Evolutionary conservation across 2,113 vertebrate genomes (phyloP).

Genomic region (Tretioscincus oriximinensis): DNA sequence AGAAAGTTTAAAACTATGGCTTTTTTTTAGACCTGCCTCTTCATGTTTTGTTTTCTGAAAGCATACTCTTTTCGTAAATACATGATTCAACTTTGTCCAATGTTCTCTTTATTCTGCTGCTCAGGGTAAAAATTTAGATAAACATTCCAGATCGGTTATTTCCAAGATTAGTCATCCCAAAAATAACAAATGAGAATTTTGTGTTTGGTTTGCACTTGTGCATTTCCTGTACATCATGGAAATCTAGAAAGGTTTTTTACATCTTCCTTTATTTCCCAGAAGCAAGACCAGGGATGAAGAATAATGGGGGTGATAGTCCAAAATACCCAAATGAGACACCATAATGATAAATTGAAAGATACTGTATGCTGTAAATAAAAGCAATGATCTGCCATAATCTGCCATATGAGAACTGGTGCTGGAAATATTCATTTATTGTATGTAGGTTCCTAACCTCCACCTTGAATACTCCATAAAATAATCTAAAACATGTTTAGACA

Average conservation of each 20-base stretch:
- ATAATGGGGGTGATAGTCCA: too few species aligned
- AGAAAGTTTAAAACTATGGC: not conserved
- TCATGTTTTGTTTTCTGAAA: not conserved
- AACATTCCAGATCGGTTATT: not conserved
- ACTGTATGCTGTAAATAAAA: not conserved
- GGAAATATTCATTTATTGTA: not conserved
- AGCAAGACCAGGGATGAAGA: too few species aligned
- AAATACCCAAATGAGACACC: too few species aligned
- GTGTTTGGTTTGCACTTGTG: not conserved
- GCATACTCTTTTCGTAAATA: not conserved
- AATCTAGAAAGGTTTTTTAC: too few species aligned
- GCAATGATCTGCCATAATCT: not conserved
- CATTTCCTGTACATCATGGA: not conserved
- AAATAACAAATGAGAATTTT: not conserved
- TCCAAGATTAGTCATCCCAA: not conserved
- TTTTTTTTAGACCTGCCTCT: not conserved
- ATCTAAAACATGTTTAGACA: too few species aligned
- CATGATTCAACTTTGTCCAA: not conserved
- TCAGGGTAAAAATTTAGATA: not conserved
- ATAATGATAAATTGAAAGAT: too few species aligned
- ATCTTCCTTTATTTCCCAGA: too few species aligned
- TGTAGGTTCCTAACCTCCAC: too few species aligned
- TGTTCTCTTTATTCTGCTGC: not conserved
- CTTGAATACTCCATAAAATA: too few species aligned
- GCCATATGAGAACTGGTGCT: not conserved